Percentiles rank a stretch among this genome's conserved stretches.
Evolutionary conservation across 2,113 vertebrate species (phyloP).

Genomic region (Chinchilla lanigera): DNA sequence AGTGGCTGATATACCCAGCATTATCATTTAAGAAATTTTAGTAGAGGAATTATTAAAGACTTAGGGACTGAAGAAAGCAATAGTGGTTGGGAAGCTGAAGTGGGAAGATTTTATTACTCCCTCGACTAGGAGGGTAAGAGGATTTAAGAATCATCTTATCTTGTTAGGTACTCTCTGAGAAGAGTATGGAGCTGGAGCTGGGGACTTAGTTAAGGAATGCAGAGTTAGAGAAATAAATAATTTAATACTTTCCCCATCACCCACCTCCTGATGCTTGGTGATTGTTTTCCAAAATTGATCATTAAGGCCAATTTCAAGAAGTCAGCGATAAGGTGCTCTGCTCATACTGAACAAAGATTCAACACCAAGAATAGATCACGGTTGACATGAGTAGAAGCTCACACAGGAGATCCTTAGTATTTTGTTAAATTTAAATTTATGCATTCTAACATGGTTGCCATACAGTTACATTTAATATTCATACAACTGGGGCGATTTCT

Average conservation of each 20-base stretch:
- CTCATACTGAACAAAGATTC: rapidly evolving
- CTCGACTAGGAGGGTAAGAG: neutral
- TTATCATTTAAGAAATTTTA: neutral
- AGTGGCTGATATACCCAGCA: neutral
- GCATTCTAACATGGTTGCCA: neutral
- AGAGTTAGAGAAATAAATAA: neutral
- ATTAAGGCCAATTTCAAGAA: neutral
- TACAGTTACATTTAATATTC: neutral
- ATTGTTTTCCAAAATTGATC: neutral
- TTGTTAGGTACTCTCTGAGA: neutral
- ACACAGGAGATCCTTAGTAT: neutral
- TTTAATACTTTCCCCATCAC: neutral
- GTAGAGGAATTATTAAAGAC: neutral
- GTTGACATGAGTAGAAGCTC: neutral
- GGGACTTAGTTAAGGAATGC: neutral
- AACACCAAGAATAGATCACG: no score
- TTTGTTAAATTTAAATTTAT: neutral
- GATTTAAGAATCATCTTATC: neutral
- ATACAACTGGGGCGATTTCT: neutral
- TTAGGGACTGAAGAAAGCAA: neutral
- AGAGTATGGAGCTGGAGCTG: neutral
- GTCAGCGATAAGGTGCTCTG: no score
- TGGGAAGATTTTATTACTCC: neutral
- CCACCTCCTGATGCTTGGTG: neutral
- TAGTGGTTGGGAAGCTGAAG: neutral